phyloP scores from a whole-genome alignment of 1,140 invertebrate species.

The Drosophila setifemur region DNA sequence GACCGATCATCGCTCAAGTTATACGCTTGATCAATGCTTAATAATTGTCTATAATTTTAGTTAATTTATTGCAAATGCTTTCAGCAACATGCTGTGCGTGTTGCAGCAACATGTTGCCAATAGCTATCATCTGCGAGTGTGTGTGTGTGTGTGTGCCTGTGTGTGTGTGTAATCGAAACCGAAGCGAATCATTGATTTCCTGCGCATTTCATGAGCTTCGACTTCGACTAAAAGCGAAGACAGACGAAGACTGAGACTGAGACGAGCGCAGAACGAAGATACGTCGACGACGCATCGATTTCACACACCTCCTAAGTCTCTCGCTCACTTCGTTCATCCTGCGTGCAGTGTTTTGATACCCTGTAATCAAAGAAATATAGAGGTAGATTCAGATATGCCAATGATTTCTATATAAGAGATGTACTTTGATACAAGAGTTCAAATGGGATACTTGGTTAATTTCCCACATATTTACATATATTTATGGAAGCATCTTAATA shows the following conservation, averaged over 20 bases:
- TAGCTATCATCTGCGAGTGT: slow-evolving; percentile 11
- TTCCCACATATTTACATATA: too few species aligned
- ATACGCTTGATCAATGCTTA: slow-evolving; percentile 64
- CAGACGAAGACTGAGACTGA: slow-evolving; percentile 12
- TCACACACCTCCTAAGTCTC: slow-evolving; percentile 44
- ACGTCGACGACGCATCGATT: slow-evolving; percentile 70
- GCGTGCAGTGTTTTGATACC: slow-evolving; percentile 23
- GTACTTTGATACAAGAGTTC: too few species aligned
- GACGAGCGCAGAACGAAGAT: slow-evolving; percentile 19
- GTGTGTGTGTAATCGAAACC: slow-evolving; percentile 77
- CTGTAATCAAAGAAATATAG: neutral
- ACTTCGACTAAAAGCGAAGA: slow-evolving; percentile 68
- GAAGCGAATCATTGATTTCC: slow-evolving; percentile 80
- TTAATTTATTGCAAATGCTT: slow-evolving; percentile 80
- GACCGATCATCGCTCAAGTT: slow-evolving; percentile 44
- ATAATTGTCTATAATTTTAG: slow-evolving; percentile 80
- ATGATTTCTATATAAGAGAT: too few species aligned
- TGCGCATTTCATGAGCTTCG: slow-evolving; percentile 79
- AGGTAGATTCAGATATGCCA: too few species aligned
- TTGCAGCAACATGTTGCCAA: slow-evolving; percentile 66
- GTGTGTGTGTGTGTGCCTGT: slow-evolving; percentile 10
- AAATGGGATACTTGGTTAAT: too few species aligned
- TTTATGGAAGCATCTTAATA: too few species aligned
- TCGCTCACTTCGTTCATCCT: neutral
- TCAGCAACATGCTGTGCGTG: slow-evolving; percentile 75